phyloP scores from a whole-genome alignment of 2,797 vertebrate genomes.

The Squalus acanthias region DNA sequence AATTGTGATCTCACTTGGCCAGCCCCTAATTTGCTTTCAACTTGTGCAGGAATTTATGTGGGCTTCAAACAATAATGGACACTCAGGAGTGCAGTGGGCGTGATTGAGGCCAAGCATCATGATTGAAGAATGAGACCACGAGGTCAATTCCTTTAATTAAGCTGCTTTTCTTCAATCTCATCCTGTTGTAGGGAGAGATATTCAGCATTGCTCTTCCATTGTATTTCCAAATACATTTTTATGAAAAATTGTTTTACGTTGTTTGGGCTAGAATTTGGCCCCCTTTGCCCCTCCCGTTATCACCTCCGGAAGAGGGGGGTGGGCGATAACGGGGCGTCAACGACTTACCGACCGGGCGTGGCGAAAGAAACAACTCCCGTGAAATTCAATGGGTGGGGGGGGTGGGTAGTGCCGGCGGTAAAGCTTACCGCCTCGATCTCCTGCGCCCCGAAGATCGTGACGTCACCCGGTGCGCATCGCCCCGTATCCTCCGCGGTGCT shows the following conservation, averaged over 20 bases:
- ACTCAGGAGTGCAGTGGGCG: not conserved
- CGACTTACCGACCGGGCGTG: too few relatives aligned
- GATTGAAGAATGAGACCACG: not conserved
- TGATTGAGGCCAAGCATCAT: not conserved
- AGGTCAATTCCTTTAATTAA: not conserved
- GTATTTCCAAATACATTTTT: not conserved
- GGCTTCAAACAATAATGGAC: not conserved
- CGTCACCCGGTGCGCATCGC: too few relatives aligned
- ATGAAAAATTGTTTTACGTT: not conserved
- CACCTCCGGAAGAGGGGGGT: too few relatives aligned
- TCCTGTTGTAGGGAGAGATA: not conserved
- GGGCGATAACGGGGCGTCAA: too few relatives aligned
- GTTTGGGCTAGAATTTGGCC: not conserved
- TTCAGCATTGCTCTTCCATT: not conserved
- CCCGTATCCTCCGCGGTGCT: too few relatives aligned
- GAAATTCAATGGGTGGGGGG: too few relatives aligned
- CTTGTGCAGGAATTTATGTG: not conserved
- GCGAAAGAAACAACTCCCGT: too few relatives aligned
- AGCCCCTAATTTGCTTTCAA: constrained; percentile 30
- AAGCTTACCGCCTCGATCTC: too few relatives aligned
- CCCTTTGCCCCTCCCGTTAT: too few relatives aligned
- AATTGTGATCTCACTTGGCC: constrained; percentile 29
- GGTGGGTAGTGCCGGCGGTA: too few relatives aligned
- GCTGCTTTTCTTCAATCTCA: not conserved
- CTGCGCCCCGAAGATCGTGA: too few relatives aligned